Evolutionary conservation across 1,140 invertebrate genomes (phyloP).

Genomic region (Pollicipes pollicipes): DNA sequence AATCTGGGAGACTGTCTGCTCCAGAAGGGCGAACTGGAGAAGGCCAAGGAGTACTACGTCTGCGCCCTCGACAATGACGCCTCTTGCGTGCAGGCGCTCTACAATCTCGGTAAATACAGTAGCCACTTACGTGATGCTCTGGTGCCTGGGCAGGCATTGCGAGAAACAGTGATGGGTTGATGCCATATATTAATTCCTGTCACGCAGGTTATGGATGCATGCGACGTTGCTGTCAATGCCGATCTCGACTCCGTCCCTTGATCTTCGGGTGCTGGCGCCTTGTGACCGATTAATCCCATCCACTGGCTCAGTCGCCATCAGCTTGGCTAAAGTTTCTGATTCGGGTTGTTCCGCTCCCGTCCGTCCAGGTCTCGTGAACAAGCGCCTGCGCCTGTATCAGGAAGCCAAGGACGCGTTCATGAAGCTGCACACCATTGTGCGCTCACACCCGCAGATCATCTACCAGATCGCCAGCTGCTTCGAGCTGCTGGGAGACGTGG

Average conservation of each 20-base stretch:
- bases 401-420: constrained; percentile 62
- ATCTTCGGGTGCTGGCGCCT: too few species aligned
- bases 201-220: too few species aligned
- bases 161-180: too few species aligned
- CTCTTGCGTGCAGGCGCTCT: constrained; percentile 74
- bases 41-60: constrained; percentile 54
- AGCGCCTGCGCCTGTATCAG: constrained; percentile 46
- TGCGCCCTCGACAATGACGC: constrained; percentile 64
- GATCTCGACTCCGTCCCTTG: too few species aligned
- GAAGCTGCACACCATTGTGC: constrained; percentile 57
- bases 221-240: too few species aligned
- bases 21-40: constrained; percentile 47
- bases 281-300: too few species aligned
- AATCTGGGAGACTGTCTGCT: constrained; percentile 74
- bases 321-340: too few species aligned
- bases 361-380: constrained; percentile 45
- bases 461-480: constrained; percentile 70
- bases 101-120: constrained; percentile 73
- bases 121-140: too few species aligned
- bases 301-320: too few species aligned
- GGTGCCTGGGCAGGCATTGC: too few species aligned
- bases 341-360: too few species aligned
- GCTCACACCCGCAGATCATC: constrained; percentile 54
- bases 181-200: too few species aligned
- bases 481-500: constrained; percentile 50